A percentile compares a stretch with the other conserved stretches of the same genome.
Evolutionary conservation across 2,797 vertebrate species (phyloP).

Genomic region (Cygnus olor): DNA sequence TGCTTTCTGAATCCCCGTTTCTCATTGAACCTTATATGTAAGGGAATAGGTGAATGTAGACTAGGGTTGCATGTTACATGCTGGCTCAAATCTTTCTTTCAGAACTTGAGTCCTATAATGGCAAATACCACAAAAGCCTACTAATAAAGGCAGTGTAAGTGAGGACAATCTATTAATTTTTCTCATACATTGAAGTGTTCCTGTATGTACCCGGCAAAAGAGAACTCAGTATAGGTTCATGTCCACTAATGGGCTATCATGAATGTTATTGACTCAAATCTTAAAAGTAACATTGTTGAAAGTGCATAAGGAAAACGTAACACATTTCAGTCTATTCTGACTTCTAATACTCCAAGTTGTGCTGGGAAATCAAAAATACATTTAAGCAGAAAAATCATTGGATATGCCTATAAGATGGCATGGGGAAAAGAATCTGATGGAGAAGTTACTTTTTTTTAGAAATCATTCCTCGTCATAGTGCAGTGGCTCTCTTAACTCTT

Average conservation of each 20-base stretch:
- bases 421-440: background rate
- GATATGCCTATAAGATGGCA: background rate
- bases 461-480: background rate
- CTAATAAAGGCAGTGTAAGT: background rate
- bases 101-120: background rate
- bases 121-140: background rate
- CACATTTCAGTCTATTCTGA: background rate
- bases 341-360: background rate
- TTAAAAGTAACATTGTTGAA: background rate
- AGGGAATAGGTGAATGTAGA: background rate
- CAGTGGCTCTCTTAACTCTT: background rate
- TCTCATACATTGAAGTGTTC: background rate
- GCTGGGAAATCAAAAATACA: background rate
- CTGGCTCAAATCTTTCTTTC: background rate
- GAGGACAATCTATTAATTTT: background rate
- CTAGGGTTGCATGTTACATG: background rate
- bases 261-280: background rate
- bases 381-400: background rate
- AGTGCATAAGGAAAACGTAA: background rate
- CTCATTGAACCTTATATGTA: background rate
- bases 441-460: background rate
- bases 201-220: background rate
- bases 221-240: background rate
- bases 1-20: background rate
- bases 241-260: background rate